Evolutionary conservation across 2,113 vertebrate genomes (phyloP), one percentile per base, ranked within the genome.

Genomic region (Melanerpes formicivorus): DNA sequence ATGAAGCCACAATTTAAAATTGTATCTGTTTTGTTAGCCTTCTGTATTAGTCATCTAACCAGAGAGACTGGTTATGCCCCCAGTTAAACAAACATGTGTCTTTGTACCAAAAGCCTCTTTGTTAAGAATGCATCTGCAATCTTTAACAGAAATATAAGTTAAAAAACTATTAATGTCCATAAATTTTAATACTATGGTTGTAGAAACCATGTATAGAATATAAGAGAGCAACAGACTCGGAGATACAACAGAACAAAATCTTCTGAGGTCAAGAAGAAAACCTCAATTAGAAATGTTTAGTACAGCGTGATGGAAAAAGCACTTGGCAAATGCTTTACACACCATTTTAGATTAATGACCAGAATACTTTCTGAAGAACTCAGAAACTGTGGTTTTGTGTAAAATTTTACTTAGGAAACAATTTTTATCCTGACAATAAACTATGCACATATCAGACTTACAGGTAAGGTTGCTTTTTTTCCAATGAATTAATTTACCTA

Each of bases 351-450:
- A 83, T 64, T 72, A 91, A 93, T 87, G 65, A 23, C 0, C 55
- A 63, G 21, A 76, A 27, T 25, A 59, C 27, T 76, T 90, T n/a
- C 76, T 84, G 69, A 46, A 73, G 85, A 90, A 21, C 29, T 85
- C 40, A 69, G 10, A 4, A 1, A 48, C 11, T 34, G 21, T 90
- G 55, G 6, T 94, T 90, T 37, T 64, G 72, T 93, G 87, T 60
- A 89, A 37, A 34, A 29, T 26, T 82, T 71, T 93, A 94, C 76
- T 92, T 88, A 78, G 18, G 66, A 75, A 90, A 5, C 70, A 81
- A 84, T 74, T 52, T 82, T 72, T 79, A 71, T 80, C 40, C 74
- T 89, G 74, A 52, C 37, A 64, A 84, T 52, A 70, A 85, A 64
- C 46, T 52, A 72, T 26, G 71, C 55, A 93, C 11, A 23, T 69